Percentiles rank a stretch among this genome's conserved stretches.
phyloP scores from a whole-genome alignment of 1,140 invertebrate genomes.

The Cotesia glomerata region DNA sequence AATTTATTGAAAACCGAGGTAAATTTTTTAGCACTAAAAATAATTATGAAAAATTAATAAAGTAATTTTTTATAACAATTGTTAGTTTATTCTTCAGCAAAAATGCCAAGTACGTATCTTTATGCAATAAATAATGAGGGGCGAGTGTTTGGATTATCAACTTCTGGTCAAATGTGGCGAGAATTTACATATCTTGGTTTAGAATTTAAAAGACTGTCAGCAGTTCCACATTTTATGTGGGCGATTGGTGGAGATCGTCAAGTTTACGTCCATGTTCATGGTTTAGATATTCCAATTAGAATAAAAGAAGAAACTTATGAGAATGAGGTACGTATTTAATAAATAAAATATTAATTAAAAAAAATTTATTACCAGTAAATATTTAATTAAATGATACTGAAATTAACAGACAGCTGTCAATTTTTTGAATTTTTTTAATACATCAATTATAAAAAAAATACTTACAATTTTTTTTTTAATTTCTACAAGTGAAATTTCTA shows the following conservation, averaged over 20 bases:
- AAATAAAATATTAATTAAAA: constrained; percentile 25
- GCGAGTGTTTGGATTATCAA: constrained; percentile 81
- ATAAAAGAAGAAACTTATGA: constrained; percentile 90
- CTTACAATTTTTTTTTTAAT: too few species aligned
- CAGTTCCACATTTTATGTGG: constrained; percentile 85
- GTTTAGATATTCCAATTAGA: constrained; percentile 86
- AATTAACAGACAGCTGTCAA: too few species aligned
- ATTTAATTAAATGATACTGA: too few species aligned
- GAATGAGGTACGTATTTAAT: constrained; percentile 73
- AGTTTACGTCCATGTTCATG: constrained; percentile 88
- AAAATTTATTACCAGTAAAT: too few species aligned
- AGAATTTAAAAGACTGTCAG: constrained; percentile 86
- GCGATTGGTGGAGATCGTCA: constrained; percentile 90
- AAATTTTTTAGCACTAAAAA: too few species aligned
- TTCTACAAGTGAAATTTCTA: too few species aligned
- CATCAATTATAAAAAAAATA: too few species aligned
- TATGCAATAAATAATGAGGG: constrained; percentile 89
- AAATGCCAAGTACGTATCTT: constrained; percentile 77
- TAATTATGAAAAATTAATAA: neutral
- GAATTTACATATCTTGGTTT: constrained; percentile 84
- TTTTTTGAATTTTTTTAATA: too few species aligned
- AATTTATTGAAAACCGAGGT: too few species aligned
- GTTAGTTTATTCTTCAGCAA: neutral
- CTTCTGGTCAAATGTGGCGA: constrained; percentile 79
- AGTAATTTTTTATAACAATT: neutral